phyloP scores from a whole-genome alignment of 2,888 invertebrate species.

The Theretra japonica region DNA sequence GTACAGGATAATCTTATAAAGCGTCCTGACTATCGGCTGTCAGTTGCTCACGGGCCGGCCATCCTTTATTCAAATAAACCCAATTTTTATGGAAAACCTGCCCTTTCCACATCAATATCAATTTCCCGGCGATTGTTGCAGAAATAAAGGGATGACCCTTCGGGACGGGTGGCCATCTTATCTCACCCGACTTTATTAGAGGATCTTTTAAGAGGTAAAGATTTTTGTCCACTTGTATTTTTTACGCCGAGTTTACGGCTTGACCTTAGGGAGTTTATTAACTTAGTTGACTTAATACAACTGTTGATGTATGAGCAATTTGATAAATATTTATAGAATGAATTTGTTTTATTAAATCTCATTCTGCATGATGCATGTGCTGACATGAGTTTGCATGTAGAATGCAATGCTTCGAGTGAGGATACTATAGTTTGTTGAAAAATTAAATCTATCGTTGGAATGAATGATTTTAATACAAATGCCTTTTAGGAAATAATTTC shows the following conservation, averaged over 20 bases:
- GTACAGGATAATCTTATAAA: constrained; percentile 76
- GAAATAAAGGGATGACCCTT: constrained; percentile 85
- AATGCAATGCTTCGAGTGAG: too few relatives aligned
- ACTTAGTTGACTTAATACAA: too few relatives aligned
- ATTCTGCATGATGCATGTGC: too few relatives aligned
- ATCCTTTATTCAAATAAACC: constrained; percentile 85
- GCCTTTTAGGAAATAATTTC: too few relatives aligned
- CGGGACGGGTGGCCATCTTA: constrained; percentile 71
- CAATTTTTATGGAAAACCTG: constrained; percentile 85
- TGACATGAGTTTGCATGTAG: too few relatives aligned
- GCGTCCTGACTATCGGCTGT: constrained; percentile 69
- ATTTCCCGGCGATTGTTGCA: constrained; percentile 84
- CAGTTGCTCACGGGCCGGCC: constrained; percentile 71
- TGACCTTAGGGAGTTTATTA: constrained; percentile 32
- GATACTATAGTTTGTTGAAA: too few relatives aligned
- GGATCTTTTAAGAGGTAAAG: constrained; percentile 65
- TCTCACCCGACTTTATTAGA: constrained; percentile 78
- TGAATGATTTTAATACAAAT: too few relatives aligned
- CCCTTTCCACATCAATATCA: constrained; percentile 85
- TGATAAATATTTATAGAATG: too few relatives aligned
- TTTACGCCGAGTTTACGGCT: constrained; percentile 24
- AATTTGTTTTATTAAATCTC: too few relatives aligned
- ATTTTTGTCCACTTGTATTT: constrained; percentile 39
- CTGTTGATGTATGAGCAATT: not conserved
- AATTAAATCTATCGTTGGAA: too few relatives aligned